phyloP scores from a whole-genome alignment of 64 coral and sea anemone species.

The Platygyra sinensis region DNA sequence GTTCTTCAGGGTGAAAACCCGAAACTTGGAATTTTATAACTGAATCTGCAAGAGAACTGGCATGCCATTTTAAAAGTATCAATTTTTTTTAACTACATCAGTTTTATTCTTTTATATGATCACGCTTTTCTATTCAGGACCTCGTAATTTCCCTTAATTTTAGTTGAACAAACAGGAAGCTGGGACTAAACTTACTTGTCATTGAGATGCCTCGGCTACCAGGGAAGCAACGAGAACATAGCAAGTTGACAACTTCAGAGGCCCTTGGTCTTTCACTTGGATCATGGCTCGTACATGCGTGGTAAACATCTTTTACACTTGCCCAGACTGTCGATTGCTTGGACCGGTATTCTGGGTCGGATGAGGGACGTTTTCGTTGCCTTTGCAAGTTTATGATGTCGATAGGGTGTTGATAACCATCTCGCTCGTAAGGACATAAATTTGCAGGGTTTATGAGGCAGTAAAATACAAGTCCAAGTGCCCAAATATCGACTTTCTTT shows the following conservation, averaged over 20 bases:
- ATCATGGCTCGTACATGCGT: constrained; percentile 48
- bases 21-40: too few relatives aligned
- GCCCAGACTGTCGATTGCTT: constrained; percentile 48
- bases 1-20: too few relatives aligned
- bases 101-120: too few relatives aligned
- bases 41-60: too few relatives aligned
- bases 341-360: constrained; percentile 28
- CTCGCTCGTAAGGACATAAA: constrained; percentile 53
- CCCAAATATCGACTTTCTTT: constrained; percentile 73
- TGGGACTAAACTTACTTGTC: neutral
- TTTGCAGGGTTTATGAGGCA: constrained; percentile 66
- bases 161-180: neutral
- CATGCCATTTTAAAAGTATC: too few relatives aligned
- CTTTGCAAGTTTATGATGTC: neutral
- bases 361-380: constrained; percentile 27
- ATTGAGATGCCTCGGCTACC: neutral
- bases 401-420: neutral
- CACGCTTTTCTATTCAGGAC: too few relatives aligned
- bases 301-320: constrained; percentile 17
- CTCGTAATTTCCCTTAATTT: too few relatives aligned
- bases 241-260: neutral
- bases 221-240: neutral
- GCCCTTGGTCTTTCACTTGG: constrained; percentile 35
- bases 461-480: constrained; percentile 73
- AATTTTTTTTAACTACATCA: too few relatives aligned